Evolutionary conservation across 2,888 invertebrate genomes (phyloP).

Genomic region (Drosophila merina): DNA sequence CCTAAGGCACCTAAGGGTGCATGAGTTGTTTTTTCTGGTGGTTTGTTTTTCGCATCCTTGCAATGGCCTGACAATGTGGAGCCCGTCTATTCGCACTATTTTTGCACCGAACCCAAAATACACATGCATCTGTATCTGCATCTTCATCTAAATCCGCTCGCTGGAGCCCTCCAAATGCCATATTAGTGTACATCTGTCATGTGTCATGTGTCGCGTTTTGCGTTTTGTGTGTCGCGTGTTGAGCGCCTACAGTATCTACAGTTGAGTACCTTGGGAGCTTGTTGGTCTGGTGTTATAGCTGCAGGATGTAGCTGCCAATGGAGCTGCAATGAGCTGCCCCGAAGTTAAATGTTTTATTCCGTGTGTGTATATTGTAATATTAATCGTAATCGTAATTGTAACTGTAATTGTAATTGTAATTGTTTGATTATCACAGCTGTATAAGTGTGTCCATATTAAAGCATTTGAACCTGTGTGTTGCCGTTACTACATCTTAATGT

Average conservation of each 20-base stretch:
- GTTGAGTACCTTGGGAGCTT: slow-evolving; percentile 1
- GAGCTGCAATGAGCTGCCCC: not conserved
- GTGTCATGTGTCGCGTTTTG: not conserved
- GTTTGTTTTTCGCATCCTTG: not conserved
- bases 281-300: not conserved
- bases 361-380: slow-evolving; percentile 8
- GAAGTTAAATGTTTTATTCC: slow-evolving; percentile 5
- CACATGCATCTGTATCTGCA: not conserved
- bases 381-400: slow-evolving; percentile 39
- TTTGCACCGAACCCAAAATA: not conserved
- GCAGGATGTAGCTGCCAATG: not conserved
- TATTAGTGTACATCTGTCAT: not conserved
- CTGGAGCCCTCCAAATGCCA: not conserved
- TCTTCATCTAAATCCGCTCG: not conserved
- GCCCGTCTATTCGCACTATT: not conserved
- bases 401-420: slow-evolving; percentile 47
- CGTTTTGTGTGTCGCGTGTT: no score
- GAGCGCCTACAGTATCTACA: not conserved
- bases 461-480: slow-evolving; percentile 39
- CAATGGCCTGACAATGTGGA: not conserved
- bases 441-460: slow-evolving; percentile 24
- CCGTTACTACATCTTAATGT: slow-evolving; percentile 29
- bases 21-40: not conserved
- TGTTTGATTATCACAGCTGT: slow-evolving; percentile 55
- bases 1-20: slow-evolving; percentile 5